phyloP scores from a whole-genome alignment of 2,888 invertebrate genomes.

The Chymomyza amoena region DNA sequence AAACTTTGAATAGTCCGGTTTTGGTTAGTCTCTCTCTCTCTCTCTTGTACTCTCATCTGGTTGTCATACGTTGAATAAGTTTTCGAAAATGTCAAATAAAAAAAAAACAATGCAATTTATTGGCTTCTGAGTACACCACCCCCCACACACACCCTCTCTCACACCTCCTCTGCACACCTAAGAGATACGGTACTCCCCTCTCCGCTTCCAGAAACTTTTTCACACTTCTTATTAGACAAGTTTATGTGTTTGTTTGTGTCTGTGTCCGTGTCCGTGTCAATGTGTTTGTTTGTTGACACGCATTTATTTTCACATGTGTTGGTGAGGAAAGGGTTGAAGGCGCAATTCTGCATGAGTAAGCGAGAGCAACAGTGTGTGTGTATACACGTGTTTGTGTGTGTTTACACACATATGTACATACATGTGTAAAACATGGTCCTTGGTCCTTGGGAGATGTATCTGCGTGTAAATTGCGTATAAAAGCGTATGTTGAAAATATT shows the following conservation, averaged over 20 bases:
- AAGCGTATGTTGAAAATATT: constrained; percentile 75
- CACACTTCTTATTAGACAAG: constrained; percentile 64
- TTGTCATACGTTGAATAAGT: too few species aligned
- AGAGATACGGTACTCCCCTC: background rate
- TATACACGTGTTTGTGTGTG: too few species aligned
- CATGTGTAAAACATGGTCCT: background rate
- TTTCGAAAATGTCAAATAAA: too few species aligned
- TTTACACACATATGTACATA: constrained; percentile 18
- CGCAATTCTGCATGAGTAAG: background rate
- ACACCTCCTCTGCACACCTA: background rate
- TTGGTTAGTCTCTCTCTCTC: too few species aligned
- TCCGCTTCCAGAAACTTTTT: background rate
- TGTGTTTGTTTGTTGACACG: constrained; percentile 23
- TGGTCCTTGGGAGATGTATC: constrained; percentile 56
- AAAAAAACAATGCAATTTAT: too few species aligned
- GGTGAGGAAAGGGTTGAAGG: constrained; percentile 47
- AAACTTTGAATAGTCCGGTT: too few species aligned
- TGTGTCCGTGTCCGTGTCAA: constrained; percentile 3
- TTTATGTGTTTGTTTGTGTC: constrained; percentile 44
- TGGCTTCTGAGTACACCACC: too few species aligned
- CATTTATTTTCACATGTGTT: background rate
- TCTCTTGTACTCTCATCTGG: too few species aligned
- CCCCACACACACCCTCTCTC: background rate
- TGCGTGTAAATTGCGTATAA: constrained; percentile 74
- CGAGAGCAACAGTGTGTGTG: background rate